A percentile compares a stretch with the other conserved stretches of the same genome.
Conservation (phyloP, 2,888 invertebrate genomes). For the Pseudeuparius sepicola region DNA sequence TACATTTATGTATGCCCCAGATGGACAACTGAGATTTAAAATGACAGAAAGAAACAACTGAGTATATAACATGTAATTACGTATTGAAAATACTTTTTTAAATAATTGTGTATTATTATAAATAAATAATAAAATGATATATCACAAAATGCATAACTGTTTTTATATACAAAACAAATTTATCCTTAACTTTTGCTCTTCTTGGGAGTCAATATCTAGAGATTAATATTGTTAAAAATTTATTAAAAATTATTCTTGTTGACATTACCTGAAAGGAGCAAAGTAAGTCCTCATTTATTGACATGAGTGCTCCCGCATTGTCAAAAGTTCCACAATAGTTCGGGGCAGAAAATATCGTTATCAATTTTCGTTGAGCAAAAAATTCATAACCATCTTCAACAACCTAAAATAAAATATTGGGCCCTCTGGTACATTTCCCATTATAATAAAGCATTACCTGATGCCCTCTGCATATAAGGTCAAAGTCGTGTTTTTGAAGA, state of each 20-base stretch:
- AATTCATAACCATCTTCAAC: conserved; percentile 35
- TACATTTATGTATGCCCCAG: conserved; percentile 54
- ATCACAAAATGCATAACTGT: too few species aligned
- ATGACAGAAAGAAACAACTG: conserved; percentile 37
- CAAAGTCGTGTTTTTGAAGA: conserved; percentile 31
- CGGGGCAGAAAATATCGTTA: conserved; percentile 34
- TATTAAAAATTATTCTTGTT: conserved; percentile 7
- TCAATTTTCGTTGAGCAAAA: conserved; percentile 31
- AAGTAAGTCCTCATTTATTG: conserved; percentile 28
- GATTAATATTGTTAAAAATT: conserved; percentile 3
- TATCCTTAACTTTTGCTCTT: too few species aligned
- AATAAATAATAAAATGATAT: too few species aligned
- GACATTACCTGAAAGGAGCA: conserved; percentile 46
- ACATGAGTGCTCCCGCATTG: conserved; percentile 33
- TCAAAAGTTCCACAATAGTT: conserved; percentile 35
- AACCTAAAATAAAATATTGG: conserved; percentile 24
- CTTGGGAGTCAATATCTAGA: conserved; percentile 16
- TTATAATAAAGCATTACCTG: conserved; percentile 24
- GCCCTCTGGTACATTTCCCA: background rate
- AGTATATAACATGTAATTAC: too few species aligned
- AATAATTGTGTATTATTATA: too few species aligned
- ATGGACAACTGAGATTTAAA: conserved; percentile 54
- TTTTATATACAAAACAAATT: too few species aligned
- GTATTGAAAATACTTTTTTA: too few species aligned
- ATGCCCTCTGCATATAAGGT: conserved; percentile 33